Conservation (phyloP, 2,888 invertebrate species). For the Microctonus hyperodae region DNA sequence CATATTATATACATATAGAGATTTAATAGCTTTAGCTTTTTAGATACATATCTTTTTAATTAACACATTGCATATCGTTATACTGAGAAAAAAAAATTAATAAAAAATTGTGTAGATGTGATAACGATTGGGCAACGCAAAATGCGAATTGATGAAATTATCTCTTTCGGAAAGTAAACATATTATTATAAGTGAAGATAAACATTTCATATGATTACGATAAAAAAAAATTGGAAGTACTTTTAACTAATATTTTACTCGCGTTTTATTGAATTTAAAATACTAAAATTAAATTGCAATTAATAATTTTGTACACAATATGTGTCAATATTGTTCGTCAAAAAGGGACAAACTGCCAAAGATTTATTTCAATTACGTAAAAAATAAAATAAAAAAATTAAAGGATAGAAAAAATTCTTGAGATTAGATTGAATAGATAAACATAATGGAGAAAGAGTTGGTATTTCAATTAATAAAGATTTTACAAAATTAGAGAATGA, state of each 20-base stretch:
- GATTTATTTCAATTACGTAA: constrained; percentile 22
- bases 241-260: background rate
- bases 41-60: constrained; percentile 45
- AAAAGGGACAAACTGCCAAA: constrained; percentile 28
- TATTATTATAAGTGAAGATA: background rate
- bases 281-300: background rate
- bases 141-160: background rate
- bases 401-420: constrained; percentile 5
- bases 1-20: constrained; percentile 18
- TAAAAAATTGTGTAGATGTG: constrained; percentile 37
- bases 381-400: background rate
- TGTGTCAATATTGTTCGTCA: background rate
- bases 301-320: background rate
- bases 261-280: background rate
- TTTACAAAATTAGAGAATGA: background rate
- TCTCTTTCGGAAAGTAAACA: background rate
- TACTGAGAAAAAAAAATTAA: constrained; percentile 34
- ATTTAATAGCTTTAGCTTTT: constrained; percentile 42
- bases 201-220: background rate
- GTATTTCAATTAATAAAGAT: constrained; percentile 15
- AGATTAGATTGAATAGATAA: constrained; percentile 14
- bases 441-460: background rate
- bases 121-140: constrained; percentile 24
- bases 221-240: background rate
- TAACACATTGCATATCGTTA: constrained; percentile 42